Percentiles rank a stretch among this genome's conserved stretches.
These are phyloP conservation scores for Halichondria panicea DNA, from an alignment of 37 sponge, comb jelly and placozoan genomes.

Conservation along the genomic window DNA sequence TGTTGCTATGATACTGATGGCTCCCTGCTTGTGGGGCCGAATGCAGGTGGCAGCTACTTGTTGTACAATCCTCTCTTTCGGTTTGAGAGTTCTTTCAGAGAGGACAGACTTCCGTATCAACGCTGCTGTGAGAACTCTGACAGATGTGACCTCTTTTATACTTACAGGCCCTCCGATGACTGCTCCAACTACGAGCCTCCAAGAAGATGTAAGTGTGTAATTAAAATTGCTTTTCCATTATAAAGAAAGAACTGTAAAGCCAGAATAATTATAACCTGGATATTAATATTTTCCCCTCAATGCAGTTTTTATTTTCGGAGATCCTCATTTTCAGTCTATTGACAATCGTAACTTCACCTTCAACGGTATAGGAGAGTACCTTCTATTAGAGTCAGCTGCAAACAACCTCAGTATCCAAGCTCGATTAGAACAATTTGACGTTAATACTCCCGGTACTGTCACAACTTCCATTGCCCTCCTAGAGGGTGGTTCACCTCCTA, in stretches of 20 bases:
- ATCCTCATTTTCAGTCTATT: conserved; percentile 63
- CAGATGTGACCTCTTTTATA: conserved; percentile 36
- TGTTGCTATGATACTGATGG: conserved; percentile 58
- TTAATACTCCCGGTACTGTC: conserved; percentile 24
- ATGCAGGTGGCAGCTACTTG: conserved; percentile 31
- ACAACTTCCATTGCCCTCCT: conserved; percentile 31
- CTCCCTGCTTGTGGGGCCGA: conserved; percentile 29
- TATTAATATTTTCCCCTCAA: neutral
- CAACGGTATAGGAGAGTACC: conserved; percentile 68
- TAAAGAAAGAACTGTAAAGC: neutral
- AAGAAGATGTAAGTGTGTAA: neutral
- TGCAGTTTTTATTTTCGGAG: conserved; percentile 53
- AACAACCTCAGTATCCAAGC: conserved; percentile 45
- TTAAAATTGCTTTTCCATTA: neutral
- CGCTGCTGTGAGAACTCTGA: conserved; percentile 49
- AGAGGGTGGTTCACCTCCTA: neutral
- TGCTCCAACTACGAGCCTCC: conserved; percentile 31
- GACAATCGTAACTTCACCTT: conserved; percentile 64
- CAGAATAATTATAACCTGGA: neutral
- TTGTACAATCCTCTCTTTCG: conserved; percentile 33
- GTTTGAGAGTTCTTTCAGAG: neutral
- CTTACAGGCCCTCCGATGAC: conserved; percentile 44
- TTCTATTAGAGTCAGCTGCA: conserved; percentile 29
- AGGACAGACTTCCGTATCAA: conserved; percentile 18
- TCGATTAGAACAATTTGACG: conserved; percentile 6